Percentiles rank a stretch among this genome's conserved stretches.
These are phyloP conservation scores for Gerris buenoi DNA, from an alignment of 1,140 invertebrate genomes.

Conservation along the genomic window DNA sequence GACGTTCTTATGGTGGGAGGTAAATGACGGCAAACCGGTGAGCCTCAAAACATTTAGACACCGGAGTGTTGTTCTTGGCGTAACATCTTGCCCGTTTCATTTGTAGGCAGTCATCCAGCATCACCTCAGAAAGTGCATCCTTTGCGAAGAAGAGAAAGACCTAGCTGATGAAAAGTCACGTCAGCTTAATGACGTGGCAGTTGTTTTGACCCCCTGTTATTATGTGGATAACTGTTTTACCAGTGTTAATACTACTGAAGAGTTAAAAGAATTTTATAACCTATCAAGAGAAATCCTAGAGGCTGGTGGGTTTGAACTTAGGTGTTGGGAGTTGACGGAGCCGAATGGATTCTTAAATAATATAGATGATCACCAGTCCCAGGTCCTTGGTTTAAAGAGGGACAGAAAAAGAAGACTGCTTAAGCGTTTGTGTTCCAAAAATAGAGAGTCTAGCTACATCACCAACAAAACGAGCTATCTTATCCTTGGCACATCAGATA, in stretches of 20 bases:
- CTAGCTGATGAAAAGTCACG: neutral
- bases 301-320: neutral
- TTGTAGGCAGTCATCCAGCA: slow-evolving; percentile 2
- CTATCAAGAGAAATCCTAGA: neutral
- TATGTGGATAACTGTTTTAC: slow-evolving; percentile 10
- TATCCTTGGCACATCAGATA: slow-evolving; percentile 6
- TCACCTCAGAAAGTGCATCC: slow-evolving; percentile 2
- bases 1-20: neutral
- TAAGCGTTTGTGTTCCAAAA: slow-evolving; percentile 2
- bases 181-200: neutral
- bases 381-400: slow-evolving; percentile 9
- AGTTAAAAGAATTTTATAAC: neutral
- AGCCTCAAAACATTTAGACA: slow-evolving; percentile 3
- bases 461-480: slow-evolving; percentile 7
- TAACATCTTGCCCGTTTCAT: slow-evolving; percentile 7
- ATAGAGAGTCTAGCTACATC: neutral
- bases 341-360: neutral
- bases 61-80: slow-evolving; percentile 7
- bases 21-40: neutral
- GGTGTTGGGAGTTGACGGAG: slow-evolving; percentile 6
- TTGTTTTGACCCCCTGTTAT: neutral
- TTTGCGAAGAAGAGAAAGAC: neutral
- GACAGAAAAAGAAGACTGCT: neutral
- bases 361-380: neutral
- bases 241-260: neutral